Percentiles rank a stretch among this genome's conserved stretches.
Conservation (phyloP, 2,113 vertebrate species). For the Lophotis ruficrista region DNA sequence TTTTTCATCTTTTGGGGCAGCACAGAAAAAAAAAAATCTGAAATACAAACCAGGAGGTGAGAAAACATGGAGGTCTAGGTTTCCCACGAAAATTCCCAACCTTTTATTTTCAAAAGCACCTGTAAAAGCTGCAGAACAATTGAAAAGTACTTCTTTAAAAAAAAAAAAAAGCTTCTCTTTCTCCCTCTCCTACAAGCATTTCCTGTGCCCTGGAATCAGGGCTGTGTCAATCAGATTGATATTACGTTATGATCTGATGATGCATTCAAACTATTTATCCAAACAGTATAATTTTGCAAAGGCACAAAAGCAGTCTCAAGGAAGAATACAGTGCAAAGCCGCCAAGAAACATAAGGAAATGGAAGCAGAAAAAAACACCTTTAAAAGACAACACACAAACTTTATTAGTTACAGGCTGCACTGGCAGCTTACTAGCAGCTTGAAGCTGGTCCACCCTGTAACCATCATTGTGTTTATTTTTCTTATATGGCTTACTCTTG, state of each 20-base stretch:
- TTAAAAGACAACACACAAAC: not conserved
- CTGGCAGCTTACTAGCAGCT: not conserved
- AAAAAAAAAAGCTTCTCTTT: not conserved
- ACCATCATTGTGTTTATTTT: not conserved
- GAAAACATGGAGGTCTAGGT: not conserved
- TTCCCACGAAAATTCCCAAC: not conserved
- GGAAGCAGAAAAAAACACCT: not conserved
- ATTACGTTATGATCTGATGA: not conserved
- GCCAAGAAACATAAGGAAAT: not conserved
- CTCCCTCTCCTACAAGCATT: not conserved
- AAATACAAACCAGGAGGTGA: not conserved
- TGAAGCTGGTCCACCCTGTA: not conserved
- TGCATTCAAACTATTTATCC: not conserved
- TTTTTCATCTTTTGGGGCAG: not conserved
- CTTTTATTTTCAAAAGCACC: not conserved
- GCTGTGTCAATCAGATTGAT: not conserved
- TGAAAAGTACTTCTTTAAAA: not conserved
- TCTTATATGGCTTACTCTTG: not conserved
- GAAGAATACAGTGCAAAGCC: not conserved
- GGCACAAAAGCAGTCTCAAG: not conserved
- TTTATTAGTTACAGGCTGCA: not conserved
- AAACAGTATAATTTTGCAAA: not conserved
- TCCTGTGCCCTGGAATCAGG: not conserved
- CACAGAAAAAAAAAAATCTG: not conserved
- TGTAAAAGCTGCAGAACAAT: not conserved